Conservation (phyloP, 2,888 invertebrate species). For the Germaria angustata region DNA sequence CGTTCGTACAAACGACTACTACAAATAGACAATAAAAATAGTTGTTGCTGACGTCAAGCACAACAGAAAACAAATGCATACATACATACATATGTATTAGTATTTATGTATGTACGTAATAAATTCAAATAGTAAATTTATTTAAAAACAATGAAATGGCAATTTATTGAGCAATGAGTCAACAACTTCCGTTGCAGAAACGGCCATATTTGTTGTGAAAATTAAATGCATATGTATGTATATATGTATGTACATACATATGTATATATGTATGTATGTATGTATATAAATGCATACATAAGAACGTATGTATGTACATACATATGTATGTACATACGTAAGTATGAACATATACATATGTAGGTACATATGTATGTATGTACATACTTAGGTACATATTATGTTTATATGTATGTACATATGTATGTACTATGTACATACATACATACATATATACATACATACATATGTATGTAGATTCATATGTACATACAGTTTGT, state of each 20-base stretch:
- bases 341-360: too few relatives aligned
- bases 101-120: too few relatives aligned
- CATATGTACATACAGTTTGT: too few relatives aligned
- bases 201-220: conserved; percentile 16
- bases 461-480: too few relatives aligned
- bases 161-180: conserved; percentile 8
- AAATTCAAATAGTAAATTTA: too few relatives aligned
- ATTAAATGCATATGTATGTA: background rate
- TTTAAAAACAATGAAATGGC: background rate
- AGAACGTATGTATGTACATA: background rate
- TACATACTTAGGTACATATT: too few relatives aligned
- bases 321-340: background rate
- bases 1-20: conserved; percentile 36
- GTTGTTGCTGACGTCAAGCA: conserved; percentile 54
- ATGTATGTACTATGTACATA: background rate
- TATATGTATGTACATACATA: background rate
- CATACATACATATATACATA: background rate
- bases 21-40: conserved; percentile 36
- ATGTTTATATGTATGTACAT: background rate
- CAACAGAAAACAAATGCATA: background rate
- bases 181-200: conserved; percentile 34
- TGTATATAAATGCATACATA: too few relatives aligned
- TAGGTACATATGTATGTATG: too few relatives aligned
- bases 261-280: background rate
- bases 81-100: too few relatives aligned